Evolutionary conservation across 2,113 vertebrate genomes (phyloP), one percentile per base, ranked within the genome.

Genomic region (Pteronura brasiliensis): DNA sequence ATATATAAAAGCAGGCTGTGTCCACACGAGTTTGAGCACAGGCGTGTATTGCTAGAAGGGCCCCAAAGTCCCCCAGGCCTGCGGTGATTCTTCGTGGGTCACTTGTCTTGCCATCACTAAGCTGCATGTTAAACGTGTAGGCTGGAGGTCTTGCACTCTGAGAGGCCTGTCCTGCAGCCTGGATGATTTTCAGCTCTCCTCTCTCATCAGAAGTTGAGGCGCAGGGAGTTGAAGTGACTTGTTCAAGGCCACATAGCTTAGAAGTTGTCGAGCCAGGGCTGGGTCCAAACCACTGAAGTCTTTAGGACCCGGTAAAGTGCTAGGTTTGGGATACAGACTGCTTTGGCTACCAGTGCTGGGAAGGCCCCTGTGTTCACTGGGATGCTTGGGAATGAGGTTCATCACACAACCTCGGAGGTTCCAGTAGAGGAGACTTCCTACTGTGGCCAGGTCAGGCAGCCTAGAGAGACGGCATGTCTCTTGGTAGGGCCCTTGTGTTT

Each of bases 141-240:
- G 42, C 9, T 86, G 6, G 39, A 42, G 42, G 6, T 55, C 18
- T 83, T 12, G 17, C 42, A 2, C 92, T 61, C 34, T 27, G 25
- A 39, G 71, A 81, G 29, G 0, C 3, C 6, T 44, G 1, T 71
- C 20, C 63, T 39, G 59, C 23, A 31, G 11, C 65, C n/a, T 63
- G 44, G 23, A 34, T 25, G 71, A n/a, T 52, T 23, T 72, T 76
- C 15, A 36, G 10, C 21, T 96, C 21, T 29, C 29, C 23, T 36
- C 10, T 36, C 69, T 52, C 55, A 90, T 79, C 76, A 95, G 61
- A 92, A 65, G 49, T 61, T 21, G 81, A 88, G 52, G 82, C 14
- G 65, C 23, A 27, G 18, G 36, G 65, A 86, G 15, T 65, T 49
- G 31, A 82, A 36, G 44, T 52, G 86, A 59, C 67, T 86, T 95